These are phyloP conservation scores for Zoanthus gigantus DNA, from an alignment of 92 coral and sea anemone genomes.

Conservation along the genomic window DNA sequence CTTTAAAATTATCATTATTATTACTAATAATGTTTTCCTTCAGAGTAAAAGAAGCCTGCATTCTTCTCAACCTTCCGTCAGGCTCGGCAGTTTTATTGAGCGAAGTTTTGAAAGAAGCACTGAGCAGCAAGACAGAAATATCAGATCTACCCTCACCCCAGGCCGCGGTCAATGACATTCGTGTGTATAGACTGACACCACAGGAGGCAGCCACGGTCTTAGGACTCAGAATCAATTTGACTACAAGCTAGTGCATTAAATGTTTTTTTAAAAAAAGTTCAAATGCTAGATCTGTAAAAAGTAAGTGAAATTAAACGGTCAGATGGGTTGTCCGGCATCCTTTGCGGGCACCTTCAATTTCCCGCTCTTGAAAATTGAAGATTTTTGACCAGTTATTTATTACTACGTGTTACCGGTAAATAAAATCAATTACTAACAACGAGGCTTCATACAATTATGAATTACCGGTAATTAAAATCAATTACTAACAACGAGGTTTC, in stretches of 20 bases:
- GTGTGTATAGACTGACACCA: constrained; percentile 86
- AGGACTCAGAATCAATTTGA: constrained; percentile 88
- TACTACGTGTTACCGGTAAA: no score
- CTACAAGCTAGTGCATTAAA: constrained; percentile 50
- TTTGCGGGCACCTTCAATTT: no score
- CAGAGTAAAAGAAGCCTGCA: constrained; percentile 93
- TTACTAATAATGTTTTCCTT: background rate
- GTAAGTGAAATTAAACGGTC: background rate
- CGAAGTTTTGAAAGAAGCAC: constrained; percentile 74
- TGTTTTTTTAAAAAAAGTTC: background rate
- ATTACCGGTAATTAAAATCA: no score
- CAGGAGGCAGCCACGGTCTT: constrained; percentile 81
- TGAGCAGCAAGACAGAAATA: constrained; percentile 48
- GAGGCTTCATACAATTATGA: no score
- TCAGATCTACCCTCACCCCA: constrained; percentile 57
- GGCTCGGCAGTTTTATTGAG: constrained; percentile 92
- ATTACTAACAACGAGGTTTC: no score
- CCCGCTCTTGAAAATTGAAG: no score
- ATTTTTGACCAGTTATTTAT: no score
- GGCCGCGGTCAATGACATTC: constrained; percentile 84
- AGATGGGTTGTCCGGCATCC: no score
- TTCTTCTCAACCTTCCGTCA: constrained; percentile 85
- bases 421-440: no score
- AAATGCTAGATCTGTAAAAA: background rate
- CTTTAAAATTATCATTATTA: no score